A percentile compares a stretch with the other conserved stretches of the same genome.
phyloP scores from a whole-genome alignment of 2,113 vertebrate species.

The Lophochroa leadbeateri region DNA sequence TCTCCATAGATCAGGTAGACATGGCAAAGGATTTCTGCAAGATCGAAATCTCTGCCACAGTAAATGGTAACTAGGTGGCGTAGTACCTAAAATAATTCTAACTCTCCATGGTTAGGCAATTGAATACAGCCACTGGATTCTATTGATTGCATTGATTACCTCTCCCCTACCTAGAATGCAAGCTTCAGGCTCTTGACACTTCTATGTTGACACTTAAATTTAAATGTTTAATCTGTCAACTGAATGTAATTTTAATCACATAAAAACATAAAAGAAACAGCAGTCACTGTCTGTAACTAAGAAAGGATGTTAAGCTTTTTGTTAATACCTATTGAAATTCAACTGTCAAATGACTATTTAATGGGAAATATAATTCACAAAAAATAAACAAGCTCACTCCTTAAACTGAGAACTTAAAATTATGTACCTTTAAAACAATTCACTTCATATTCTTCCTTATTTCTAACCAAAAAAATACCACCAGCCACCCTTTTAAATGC shows the following conservation, averaged over 20 bases:
- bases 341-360: neutral
- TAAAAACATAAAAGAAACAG: neutral
- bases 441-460: neutral
- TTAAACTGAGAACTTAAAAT: neutral
- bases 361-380: neutral
- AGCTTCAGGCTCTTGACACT: neutral
- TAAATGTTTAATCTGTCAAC: neutral
- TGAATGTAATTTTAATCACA: neutral
- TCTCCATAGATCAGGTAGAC: neutral
- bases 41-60: neutral
- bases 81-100: neutral
- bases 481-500: neutral
- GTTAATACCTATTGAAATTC: neutral
- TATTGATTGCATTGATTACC: neutral
- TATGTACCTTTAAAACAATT: neutral
- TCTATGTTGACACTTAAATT: neutral
- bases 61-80: neutral
- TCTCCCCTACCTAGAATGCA: neutral
- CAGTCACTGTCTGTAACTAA: neutral
- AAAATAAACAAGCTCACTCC: neutral
- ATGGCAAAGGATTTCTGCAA: neutral
- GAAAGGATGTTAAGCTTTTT: neutral
- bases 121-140: neutral
- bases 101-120: neutral
- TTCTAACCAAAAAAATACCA: neutral